Evolutionary conservation across 2,888 invertebrate genomes (phyloP), one percentile per base, ranked within the genome.

Genomic region (Torymus texanus): DNA sequence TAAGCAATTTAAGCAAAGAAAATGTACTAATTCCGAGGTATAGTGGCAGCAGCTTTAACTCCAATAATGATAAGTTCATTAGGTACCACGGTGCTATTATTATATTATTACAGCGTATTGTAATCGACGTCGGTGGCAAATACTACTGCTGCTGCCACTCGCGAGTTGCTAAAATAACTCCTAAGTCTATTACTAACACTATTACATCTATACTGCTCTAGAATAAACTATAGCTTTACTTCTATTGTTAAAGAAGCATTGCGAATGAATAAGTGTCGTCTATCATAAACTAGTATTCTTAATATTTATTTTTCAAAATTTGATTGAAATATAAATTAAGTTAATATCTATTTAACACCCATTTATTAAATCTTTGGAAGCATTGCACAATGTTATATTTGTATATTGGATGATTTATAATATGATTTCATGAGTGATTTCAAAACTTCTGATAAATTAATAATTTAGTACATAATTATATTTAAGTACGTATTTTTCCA

Each of bases 111-210:
- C 12, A 61, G 61, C 24, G 29, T 56, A 67, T 61, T 66, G 66
- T 74, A 75, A 53, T n/a, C 58, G 14, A 29, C 16, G 16, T 56
- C 16, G 51, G 51, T 24, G n/a, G 75, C 18, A 53, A 82, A 78
- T 83, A 82, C 78, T 78, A 77, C 82, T 83, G 83, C 82, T 83
- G 81, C 81, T 83, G 79, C 75, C 80, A 81, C 29, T 83, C 72
- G 79, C 82, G 63, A 68, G 51, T 66, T 70, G 55, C 59, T 68
- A 59, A 21, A 18, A 75, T 74, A 41, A 82, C 72, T 79, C 62
- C 65, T 78, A 81, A 75, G 75, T 70, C 75, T 77, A 79, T 71
- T 81, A 83, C 67, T 80, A 79, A 80, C 70, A 80, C 77, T 76
- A 75, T 55, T 80, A 81, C 70, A 75, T 72, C 73, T 75, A 78